Evolutionary conservation across 1,140 invertebrate species (phyloP).

Genomic region (Tetranychus urticae): DNA sequence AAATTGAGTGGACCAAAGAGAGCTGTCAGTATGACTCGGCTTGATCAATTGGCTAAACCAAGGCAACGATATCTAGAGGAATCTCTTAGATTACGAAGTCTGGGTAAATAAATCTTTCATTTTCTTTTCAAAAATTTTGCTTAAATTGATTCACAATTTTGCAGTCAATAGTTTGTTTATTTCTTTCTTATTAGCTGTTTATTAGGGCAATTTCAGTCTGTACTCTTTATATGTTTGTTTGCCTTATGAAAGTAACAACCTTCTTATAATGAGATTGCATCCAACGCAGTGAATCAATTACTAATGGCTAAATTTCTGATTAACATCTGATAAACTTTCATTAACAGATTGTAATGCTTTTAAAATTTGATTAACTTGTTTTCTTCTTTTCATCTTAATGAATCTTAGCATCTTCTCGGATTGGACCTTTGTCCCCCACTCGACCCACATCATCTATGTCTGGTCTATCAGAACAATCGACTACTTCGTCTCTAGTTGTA

Average conservation of each 20-base stretch:
- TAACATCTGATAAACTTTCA: too few species aligned
- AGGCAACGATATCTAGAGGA: conserved; percentile 21
- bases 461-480: neutral
- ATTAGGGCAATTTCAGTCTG: too few species aligned
- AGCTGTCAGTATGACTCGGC: conserved; percentile 68
- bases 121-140: neutral
- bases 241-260: too few species aligned
- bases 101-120: neutral
- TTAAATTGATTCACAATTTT: neutral
- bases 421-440: neutral
- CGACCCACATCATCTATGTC: conserved; percentile 1
- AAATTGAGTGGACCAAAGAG: conserved; percentile 18
- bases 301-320: too few species aligned
- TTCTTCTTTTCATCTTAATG: neutral
- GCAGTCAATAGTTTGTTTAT: neutral
- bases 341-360: too few species aligned
- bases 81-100: neutral
- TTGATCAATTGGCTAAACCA: conserved; percentile 56
- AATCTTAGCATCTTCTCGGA: neutral
- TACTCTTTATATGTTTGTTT: too few species aligned
- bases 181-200: neutral
- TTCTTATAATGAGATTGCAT: too few species aligned
- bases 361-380: too few species aligned
- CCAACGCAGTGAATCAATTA: too few species aligned
- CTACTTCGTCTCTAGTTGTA: neutral